Evolutionary conservation across 2,113 vertebrate species (phyloP), one percentile per base, ranked within the genome.

Genomic region (Coryphaenoides rupestris): DNA sequence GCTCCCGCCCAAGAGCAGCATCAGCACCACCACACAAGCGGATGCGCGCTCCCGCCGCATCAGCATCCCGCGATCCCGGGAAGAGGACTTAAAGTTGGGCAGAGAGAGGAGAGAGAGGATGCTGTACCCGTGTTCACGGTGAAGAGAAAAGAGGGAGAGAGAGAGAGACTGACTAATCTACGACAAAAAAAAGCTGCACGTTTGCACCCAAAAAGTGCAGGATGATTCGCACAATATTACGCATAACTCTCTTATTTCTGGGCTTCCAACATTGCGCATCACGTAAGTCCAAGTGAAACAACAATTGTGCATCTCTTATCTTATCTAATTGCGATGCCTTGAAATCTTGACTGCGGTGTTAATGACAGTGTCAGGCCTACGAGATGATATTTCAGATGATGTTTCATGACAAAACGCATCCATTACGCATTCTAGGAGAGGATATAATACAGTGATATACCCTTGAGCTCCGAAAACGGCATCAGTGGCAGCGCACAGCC

Each of bases 11-110:
- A 65, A 79, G 68, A 62, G 68, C 84, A 89, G 79, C 87, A 89
- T 87, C 85, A 86, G 87, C 84, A 85, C 69, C 83, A 82, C 75
- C 70, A 62, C 72, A 63, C 64, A 77, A 81, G 90, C 87, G 87
- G 87, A 87, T 81, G 63, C 85, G 85, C 90, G 87, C 74, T 58
- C 77, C 82, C 76, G 78, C 52, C 67, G 83, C 85, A 66, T 7
- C n/a, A n/a, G n/a, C n/a, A n/a, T n/a, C 78, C 73, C 84, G 76
- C 82, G 66, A 89, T 86, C 84, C 84, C 83, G 85, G 86, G 86
- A 82, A 87, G 82, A 79, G 83, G 85, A 89, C 84, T 83, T 88
- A 89, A 91, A 92, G 86, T 91, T 92, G 81, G 76, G 70, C 62
- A 45, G 60, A 74, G 82, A 68, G 76, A 77, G 76, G 73, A 66